Conservation (phyloP, 2,797 vertebrate genomes). For the Leontocebus nigricollis region DNA sequence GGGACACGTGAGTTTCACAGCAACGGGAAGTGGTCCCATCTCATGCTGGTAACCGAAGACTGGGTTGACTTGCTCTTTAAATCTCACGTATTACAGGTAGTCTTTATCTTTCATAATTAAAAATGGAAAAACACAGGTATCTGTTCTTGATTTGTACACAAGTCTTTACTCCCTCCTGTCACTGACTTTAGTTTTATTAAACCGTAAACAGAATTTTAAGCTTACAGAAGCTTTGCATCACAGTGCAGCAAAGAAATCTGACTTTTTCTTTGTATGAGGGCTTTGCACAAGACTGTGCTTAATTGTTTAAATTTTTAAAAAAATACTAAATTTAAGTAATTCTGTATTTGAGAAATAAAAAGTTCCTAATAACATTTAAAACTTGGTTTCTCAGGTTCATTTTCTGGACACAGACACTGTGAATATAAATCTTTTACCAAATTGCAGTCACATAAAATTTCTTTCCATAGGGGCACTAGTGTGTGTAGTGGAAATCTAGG, state of each 20-base stretch:
- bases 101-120: background rate
- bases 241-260: background rate
- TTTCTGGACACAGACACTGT: background rate
- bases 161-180: background rate
- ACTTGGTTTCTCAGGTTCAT: background rate
- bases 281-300: background rate
- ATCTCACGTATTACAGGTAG: background rate
- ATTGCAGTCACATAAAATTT: background rate
- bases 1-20: background rate
- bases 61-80: no score
- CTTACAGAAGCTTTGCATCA: background rate
- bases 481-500: background rate
- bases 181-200: background rate
- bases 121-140: background rate
- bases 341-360: background rate
- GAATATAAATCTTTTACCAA: background rate
- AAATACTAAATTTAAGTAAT: background rate
- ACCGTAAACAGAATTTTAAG: background rate
- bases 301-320: background rate
- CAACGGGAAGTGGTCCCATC: fast-evolving
- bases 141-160: background rate
- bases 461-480: background rate
- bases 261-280: background rate
- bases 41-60: background rate
- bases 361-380: background rate